phyloP scores from a whole-genome alignment of 2,113 vertebrate genomes.

The Petrocephalus zakoni region DNA sequence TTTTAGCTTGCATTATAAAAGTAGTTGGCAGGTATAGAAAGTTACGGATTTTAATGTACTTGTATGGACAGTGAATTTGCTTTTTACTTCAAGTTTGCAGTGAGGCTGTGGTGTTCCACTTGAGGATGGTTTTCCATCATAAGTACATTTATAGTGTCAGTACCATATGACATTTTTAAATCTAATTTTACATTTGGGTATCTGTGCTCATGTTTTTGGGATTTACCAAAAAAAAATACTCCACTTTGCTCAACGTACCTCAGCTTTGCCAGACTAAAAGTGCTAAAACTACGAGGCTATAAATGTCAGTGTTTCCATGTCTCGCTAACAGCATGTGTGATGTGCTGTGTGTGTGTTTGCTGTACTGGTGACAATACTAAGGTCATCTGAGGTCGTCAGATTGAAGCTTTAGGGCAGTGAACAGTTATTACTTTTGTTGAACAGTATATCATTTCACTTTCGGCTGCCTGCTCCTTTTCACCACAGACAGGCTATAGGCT shows the following conservation, averaged over 20 bases:
- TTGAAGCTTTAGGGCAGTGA: neutral
- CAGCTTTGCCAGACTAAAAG: neutral
- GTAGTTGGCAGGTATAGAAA: constrained; percentile 56
- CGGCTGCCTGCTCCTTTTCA: neutral
- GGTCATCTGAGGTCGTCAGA: neutral
- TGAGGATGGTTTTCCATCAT: neutral
- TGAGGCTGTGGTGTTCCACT: constrained; percentile 35
- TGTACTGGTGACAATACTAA: neutral
- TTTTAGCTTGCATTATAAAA: constrained; percentile 56
- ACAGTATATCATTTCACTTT: neutral
- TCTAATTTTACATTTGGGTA: neutral
- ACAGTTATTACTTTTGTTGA: neutral
- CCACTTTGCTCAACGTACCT: neutral
- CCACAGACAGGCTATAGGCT: neutral
- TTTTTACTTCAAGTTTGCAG: constrained; percentile 34
- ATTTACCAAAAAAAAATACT: neutral
- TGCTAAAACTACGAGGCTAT: neutral
- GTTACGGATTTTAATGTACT: constrained; percentile 55
- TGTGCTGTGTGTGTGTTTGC: neutral
- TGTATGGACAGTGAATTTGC: constrained; percentile 41
- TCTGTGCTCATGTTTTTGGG: neutral
- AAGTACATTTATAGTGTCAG: neutral
- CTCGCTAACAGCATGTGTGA: neutral
- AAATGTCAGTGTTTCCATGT: neutral
- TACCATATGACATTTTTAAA: neutral